Conservation (phyloP, 2,113 vertebrate species). For the Podiceps cristatus region DNA sequence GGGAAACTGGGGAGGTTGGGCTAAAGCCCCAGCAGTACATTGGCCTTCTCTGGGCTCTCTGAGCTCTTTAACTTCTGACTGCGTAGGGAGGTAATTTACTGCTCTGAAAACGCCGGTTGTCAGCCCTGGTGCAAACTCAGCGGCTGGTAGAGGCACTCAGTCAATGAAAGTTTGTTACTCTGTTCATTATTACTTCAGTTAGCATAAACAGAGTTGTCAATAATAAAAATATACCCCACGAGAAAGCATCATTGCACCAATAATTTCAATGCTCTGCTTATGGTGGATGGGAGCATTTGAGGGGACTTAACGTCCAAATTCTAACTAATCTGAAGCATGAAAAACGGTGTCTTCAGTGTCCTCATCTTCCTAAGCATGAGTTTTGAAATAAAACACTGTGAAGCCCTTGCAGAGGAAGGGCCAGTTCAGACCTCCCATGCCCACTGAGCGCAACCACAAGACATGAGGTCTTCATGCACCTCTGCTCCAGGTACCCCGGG, state of each 20-base stretch:
- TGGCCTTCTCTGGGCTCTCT: background rate
- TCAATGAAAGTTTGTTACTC: background rate
- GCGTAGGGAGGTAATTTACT: background rate
- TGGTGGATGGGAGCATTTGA: accelerated
- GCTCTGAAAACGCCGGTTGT: background rate
- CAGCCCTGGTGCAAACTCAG: background rate
- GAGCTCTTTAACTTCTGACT: background rate
- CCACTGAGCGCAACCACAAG: background rate
- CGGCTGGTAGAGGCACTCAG: background rate
- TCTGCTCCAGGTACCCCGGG: accelerated
- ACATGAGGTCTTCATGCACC: background rate
- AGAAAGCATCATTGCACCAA: accelerated
- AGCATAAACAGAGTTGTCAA: accelerated
- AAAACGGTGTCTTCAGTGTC: background rate
- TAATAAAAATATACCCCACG: background rate
- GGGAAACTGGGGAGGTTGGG: background rate
- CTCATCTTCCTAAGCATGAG: background rate
- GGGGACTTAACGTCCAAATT: background rate
- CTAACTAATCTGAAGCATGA: no score
- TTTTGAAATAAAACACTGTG: accelerated
- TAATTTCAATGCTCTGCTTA: background rate
- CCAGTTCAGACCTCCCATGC: accelerated
- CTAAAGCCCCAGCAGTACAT: background rate
- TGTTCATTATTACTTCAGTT: background rate
- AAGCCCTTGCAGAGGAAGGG: background rate